Evolutionary conservation across 1,140 invertebrate species (phyloP), one percentile per base, ranked within the genome.

Genomic region (Arctopsyche grandis): DNA sequence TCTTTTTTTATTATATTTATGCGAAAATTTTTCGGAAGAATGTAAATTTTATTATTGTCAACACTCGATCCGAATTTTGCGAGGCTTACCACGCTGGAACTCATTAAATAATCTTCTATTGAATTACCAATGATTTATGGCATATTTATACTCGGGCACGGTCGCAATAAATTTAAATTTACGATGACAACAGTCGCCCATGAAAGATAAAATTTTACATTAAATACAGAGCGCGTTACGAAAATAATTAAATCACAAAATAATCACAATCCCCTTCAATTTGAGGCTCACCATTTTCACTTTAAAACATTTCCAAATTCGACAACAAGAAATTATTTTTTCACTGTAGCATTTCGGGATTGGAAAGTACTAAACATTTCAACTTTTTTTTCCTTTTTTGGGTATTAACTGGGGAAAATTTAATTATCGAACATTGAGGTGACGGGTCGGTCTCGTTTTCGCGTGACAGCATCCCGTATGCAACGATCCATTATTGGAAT

Each of bases 81-180:
- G 56, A 60, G 56, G n/a, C n/a, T 60, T 60, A 21, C n/a, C 56
- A 60, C 21, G 63, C 21, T 24, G 24, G n/a, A 66, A 66, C 63
- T 66, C 63, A 29, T 66, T 66, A 66, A 66, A 66, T 66, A 66
- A 66, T 66, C 22, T 66, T 66, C 63, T 29, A 66, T 66, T 66
- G 63, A 66, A 66, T 66, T 66, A 24, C 63, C 19, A 66, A 66
- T 66, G 63, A 66, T 66, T 66, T 66, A 66, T 66, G 63, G 63
- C 63, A 29, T 66, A 66, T 66, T 66, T 66, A 66, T 66, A 66
- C 21, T 24, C 22, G 63, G 63, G 63, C 14, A 26, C 63, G 63
- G 24, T 66, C 10, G 63, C 24, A 66, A 66, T 66, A 66, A 66
- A 66, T 66, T 66, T 66, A 66, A 66, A 19, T 66, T 66, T 66